These are phyloP conservation scores for Diplodus puntazzo DNA, from an alignment of 2,797 vertebrate species.

Conservation along the genomic window DNA sequence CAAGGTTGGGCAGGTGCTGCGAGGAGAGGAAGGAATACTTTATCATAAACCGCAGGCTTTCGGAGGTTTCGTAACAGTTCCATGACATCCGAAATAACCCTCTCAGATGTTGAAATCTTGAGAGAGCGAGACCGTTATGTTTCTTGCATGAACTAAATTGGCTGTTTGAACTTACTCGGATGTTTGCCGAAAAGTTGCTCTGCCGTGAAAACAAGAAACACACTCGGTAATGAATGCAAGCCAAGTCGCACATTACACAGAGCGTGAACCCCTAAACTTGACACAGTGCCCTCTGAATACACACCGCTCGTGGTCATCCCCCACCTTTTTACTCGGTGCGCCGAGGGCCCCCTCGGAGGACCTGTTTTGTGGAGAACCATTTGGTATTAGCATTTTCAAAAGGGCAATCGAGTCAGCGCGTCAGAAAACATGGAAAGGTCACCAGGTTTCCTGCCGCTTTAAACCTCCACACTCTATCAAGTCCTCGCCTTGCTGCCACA, in stretches of 20 bases:
- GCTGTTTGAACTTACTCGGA: constrained; percentile 41
- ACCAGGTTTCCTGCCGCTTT: constrained; percentile 82
- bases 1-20: constrained; percentile 42
- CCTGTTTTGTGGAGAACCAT: constrained; percentile 75
- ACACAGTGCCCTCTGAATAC: constrained; percentile 60
- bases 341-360: constrained; percentile 74
- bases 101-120: constrained; percentile 26
- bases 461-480: constrained; percentile 83
- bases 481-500: constrained; percentile 68
- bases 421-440: constrained; percentile 87
- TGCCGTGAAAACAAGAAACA: not conserved
- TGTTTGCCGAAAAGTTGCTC: constrained; percentile 26
- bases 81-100: constrained; percentile 36
- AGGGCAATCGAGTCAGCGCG: constrained; percentile 83
- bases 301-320: constrained; percentile 61
- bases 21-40: constrained; percentile 28
- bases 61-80: constrained; percentile 22
- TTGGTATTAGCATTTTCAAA: constrained; percentile 86
- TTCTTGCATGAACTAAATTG: constrained; percentile 17
- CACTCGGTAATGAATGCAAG: constrained; percentile 26
- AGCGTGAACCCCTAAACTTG: constrained; percentile 59
- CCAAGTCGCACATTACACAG: constrained; percentile 34
- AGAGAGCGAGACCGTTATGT: constrained; percentile 9
- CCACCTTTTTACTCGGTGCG: constrained; percentile 65
- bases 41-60: constrained; percentile 29